These are phyloP conservation scores for Mactra quadrangularis DNA, from an alignment of 1,140 invertebrate species.

Conservation along the genomic window DNA sequence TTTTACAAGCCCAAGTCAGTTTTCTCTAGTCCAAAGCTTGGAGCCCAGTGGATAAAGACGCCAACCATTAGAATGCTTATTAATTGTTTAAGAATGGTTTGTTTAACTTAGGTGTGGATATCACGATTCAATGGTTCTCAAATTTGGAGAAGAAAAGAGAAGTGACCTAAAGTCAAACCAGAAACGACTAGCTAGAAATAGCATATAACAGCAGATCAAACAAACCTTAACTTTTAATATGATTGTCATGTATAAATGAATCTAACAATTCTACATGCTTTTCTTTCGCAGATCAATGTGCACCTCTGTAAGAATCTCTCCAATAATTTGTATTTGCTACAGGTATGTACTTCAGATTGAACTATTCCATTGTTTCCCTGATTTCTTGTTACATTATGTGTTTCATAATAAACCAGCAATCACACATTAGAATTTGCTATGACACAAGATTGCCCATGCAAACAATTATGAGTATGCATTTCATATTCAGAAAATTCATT, in stretches of 20 bases:
- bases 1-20: too few species aligned
- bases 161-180: background rate
- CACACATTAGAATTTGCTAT: background rate
- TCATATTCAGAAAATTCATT: background rate
- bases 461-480: background rate
- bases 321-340: constrained; percentile 41
- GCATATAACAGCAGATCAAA: background rate
- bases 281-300: constrained; percentile 39
- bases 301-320: constrained; percentile 27
- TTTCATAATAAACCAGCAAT: background rate
- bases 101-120: background rate
- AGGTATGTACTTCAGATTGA: constrained; percentile 37
- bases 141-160: background rate
- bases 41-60: too few species aligned
- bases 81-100: too few species aligned
- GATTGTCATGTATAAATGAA: background rate
- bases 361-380: too few species aligned
- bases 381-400: too few species aligned
- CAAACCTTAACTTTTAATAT: background rate
- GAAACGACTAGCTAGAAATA: too few species aligned
- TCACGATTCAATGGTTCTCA: background rate
- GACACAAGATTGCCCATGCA: background rate
- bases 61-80: too few species aligned
- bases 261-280: background rate
- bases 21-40: too few species aligned